Evolutionary conservation across 2,888 invertebrate genomes (phyloP).

Genomic region (Luperina nickerlii): DNA sequence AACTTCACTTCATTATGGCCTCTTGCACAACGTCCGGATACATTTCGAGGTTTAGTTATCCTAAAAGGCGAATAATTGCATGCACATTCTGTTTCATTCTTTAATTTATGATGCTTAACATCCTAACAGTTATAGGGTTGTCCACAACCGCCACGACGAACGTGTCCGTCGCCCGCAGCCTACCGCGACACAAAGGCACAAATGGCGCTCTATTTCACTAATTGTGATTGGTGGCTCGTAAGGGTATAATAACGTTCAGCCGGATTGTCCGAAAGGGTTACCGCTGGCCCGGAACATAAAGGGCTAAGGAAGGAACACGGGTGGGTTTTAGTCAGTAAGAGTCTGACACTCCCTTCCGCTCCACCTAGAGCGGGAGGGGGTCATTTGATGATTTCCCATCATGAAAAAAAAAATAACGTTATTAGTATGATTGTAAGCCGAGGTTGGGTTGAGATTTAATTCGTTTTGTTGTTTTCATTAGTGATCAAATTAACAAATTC

Average conservation of each 20-base stretch:
- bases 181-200: conserved; percentile 29
- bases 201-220: conserved; percentile 10
- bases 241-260: not conserved
- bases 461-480: not conserved
- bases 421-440: not conserved
- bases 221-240: conserved; percentile 5
- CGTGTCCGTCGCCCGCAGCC: conserved; percentile 29
- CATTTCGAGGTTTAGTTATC: not conserved
- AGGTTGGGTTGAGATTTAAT: not conserved
- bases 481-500: not conserved
- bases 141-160: not conserved
- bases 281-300: too few relatives aligned
- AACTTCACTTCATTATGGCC: not conserved
- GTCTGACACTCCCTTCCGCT: too few relatives aligned
- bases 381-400: too few relatives aligned
- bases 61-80: not conserved
- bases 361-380: too few relatives aligned
- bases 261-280: too few relatives aligned
- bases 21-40: not conserved
- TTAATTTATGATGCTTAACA: not conserved
- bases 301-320: too few relatives aligned
- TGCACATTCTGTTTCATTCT: not conserved
- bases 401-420: not conserved
- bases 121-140: not conserved
- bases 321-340: too few relatives aligned